Conservation (phyloP, 2,113 vertebrate genomes). For the Eurypyga helias region DNA sequence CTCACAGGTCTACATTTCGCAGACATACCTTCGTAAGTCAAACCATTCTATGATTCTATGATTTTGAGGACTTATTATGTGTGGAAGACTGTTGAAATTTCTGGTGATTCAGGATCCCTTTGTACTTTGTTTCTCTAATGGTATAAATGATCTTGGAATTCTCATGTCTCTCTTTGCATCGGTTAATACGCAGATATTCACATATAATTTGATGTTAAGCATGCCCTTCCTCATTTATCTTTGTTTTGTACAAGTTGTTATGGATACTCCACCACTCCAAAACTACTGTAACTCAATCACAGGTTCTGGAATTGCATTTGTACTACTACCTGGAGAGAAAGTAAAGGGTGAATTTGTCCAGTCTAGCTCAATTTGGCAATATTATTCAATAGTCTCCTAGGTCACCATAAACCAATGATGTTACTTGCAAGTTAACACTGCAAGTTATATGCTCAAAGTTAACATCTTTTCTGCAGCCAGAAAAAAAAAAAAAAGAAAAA, state of each 20-base stretch:
- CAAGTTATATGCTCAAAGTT: not conserved
- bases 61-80: not conserved
- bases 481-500: too few relatives aligned
- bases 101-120: not conserved
- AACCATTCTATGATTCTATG: too few relatives aligned
- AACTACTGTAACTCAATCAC: not conserved
- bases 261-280: not conserved
- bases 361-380: not conserved
- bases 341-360: not conserved
- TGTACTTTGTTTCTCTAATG: fast-evolving
- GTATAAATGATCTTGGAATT: not conserved
- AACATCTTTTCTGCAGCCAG: not conserved
- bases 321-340: not conserved
- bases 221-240: not conserved
- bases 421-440: not conserved
- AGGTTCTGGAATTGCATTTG: not conserved
- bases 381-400: not conserved
- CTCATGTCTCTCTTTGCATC: not conserved
- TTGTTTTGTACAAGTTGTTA: not conserved
- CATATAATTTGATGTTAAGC: not conserved
- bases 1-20: not conserved
- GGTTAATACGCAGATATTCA: not conserved
- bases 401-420: not conserved
- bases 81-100: not conserved
- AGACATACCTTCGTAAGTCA: too few relatives aligned